Evolutionary conservation across 2,888 invertebrate genomes (phyloP).

Genomic region (Apoderus coryli): DNA sequence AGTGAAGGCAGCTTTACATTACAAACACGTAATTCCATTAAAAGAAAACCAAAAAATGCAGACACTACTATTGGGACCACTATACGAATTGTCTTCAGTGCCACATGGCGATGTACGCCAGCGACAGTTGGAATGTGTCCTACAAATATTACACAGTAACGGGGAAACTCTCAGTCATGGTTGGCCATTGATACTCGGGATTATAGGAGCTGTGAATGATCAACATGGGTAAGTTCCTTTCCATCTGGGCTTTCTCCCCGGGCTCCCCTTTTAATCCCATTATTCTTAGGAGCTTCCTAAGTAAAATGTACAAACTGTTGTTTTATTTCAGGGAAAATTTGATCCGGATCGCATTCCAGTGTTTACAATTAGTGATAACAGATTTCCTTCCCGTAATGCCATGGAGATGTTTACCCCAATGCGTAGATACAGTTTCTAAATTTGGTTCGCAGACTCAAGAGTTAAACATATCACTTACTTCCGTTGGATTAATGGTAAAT

Average conservation of each 20-base stretch:
- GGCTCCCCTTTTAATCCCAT: too few relatives aligned
- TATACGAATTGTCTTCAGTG: constrained; percentile 82
- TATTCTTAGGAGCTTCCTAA: background rate
- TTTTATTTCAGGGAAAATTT: constrained; percentile 58
- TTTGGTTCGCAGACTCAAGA: constrained; percentile 95
- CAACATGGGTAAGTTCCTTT: constrained; percentile 60
- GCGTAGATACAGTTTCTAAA: constrained; percentile 84
- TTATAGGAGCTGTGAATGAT: constrained; percentile 88
- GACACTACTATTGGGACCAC: constrained; percentile 71
- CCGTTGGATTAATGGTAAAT: constrained; percentile 83
- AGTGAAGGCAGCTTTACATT: constrained; percentile 79
- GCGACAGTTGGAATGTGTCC: constrained; percentile 85
- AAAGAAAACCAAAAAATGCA: constrained; percentile 80
- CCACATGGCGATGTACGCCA: constrained; percentile 89
- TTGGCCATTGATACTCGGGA: constrained; percentile 88
- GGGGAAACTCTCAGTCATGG: constrained; percentile 88
- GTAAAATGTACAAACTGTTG: constrained; percentile 6
- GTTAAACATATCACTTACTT: constrained; percentile 91
- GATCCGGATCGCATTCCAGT: constrained; percentile 89
- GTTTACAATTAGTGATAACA: constrained; percentile 86
- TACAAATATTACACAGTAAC: constrained; percentile 82
- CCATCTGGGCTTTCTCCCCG: constrained; percentile 1
- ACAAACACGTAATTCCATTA: constrained; percentile 69
- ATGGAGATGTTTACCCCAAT: constrained; percentile 77
- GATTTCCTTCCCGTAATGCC: constrained; percentile 90